Conservation (phyloP, 2,797 vertebrate genomes). For the Tachyglossus aculeatus region DNA sequence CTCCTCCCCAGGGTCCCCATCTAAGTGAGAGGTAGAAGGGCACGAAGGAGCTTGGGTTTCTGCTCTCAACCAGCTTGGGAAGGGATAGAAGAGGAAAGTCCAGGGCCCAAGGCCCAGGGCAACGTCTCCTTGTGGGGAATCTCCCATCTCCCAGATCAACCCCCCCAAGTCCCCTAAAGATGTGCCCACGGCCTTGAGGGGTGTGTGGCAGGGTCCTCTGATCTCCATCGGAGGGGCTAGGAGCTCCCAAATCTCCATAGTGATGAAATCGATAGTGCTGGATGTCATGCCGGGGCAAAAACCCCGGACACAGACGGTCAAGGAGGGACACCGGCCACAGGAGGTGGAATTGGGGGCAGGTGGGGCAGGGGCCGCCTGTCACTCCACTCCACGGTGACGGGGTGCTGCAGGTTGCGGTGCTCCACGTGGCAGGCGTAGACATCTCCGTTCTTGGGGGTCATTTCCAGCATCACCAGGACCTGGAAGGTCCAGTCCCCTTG, state of each 20-base stretch:
- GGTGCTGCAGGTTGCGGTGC: conserved; percentile 21
- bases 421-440: conserved; percentile 48
- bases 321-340: not conserved
- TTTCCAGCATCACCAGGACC: conserved; percentile 37
- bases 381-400: conserved; percentile 21
- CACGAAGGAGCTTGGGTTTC: not conserved
- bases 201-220: not conserved
- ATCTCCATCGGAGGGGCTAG: not conserved
- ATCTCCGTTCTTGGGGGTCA: conserved; percentile 9
- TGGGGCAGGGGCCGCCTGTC: conserved; percentile 20
- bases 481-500: conserved; percentile 53
- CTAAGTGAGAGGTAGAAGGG: not conserved
- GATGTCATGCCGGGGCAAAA: not conserved
- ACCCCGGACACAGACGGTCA: not conserved
- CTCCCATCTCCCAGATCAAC: too few species aligned
- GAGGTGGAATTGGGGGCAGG: not conserved
- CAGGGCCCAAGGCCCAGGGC: too few species aligned
- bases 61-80: too few species aligned
- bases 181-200: not conserved
- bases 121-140: too few species aligned
- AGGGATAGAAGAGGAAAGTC: too few species aligned
- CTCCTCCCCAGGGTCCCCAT: not conserved
- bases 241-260: not conserved
- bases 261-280: not conserved
- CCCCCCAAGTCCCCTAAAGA: too few species aligned